Evolutionary conservation across 1,140 invertebrate genomes (phyloP), one percentile per base, ranked within the genome.

Genomic region (Ceratosolen solmsi): DNA sequence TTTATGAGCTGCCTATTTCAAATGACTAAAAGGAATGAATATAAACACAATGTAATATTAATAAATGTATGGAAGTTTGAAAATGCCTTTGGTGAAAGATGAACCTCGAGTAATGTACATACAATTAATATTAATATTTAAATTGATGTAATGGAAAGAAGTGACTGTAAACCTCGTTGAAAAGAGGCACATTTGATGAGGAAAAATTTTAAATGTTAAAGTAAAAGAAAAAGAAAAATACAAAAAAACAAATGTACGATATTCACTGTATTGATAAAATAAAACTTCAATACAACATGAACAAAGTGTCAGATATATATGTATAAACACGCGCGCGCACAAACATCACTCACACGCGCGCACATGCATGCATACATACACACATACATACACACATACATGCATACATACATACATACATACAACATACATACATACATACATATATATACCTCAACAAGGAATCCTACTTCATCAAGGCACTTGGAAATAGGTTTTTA

Each of bases 41-140:
- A 79, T 49, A 78, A 82, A 78, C 74, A 71, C 60, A 60, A 63
- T 51, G 63, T 72, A 70, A 81, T 33, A 72, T 72, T 63, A 51
- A 78, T 77, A 78, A 63, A 72, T 54, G 80, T 78, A 22, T 49
- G 20, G 8, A 27, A 41, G 54, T 79, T 58, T 56, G 27, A 83
- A 74, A 83, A 79, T 74, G 76, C 58, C 82, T 83, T 83, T 83
- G 82, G 82, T 83, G 76, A 83, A 83, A 68, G 70, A 79, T 83
- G 27, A 68, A 79, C 33, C 41, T 83, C 41, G 65, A 74, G 38
- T 79, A 73, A 65, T 73, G 60, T 79, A 82, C 56, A 78, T 54
- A n/a, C 54, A n/a, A 22, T 74, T 75, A 72, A 60, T 13, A 33
- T 36, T 38, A 79, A 41, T 63, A 73, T 15, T 78, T 63, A 65